phyloP scores from a whole-genome alignment of 2,797 vertebrate species.

The Sebastes itinus region DNA sequence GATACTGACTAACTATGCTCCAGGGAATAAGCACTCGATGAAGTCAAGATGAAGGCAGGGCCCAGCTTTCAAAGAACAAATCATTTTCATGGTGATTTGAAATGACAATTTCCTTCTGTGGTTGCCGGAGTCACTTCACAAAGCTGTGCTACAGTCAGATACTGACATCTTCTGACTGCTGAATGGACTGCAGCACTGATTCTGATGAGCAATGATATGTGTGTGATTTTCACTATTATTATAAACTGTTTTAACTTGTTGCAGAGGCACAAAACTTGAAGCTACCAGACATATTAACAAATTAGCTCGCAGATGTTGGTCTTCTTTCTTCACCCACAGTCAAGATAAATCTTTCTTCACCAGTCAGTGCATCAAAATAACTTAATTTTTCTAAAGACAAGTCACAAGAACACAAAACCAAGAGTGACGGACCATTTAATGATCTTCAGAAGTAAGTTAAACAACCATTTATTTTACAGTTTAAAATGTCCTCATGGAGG shows the following conservation, averaged over 20 bases:
- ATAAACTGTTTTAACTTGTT: not conserved
- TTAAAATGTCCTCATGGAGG: slow-evolving; percentile 90
- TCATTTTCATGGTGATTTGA: not conserved
- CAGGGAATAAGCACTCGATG: not conserved
- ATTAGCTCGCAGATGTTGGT: not conserved
- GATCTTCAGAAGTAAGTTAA: slow-evolving; percentile 85
- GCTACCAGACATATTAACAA: not conserved
- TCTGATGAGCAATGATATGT: not conserved
- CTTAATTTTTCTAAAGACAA: not conserved
- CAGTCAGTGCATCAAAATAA: not conserved
- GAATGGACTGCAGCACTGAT: slow-evolving; percentile 40
- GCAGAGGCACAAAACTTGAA: not conserved
- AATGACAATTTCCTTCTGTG: not conserved
- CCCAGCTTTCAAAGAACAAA: not conserved
- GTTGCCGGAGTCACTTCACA: not conserved
- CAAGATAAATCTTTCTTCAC: not conserved
- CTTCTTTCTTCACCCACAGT: not conserved
- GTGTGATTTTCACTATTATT: no score
- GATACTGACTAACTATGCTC: not conserved
- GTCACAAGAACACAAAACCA: slow-evolving; percentile 41
- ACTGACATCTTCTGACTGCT: slow-evolving; percentile 74
- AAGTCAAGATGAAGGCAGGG: not conserved
- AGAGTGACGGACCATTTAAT: slow-evolving; percentile 86
- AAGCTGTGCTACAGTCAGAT: not conserved
- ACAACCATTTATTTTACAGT: slow-evolving; percentile 88